These are phyloP conservation scores for Phrynocephalus forsythii DNA, from an alignment of 2,797 vertebrate species.

Conservation along the genomic window DNA sequence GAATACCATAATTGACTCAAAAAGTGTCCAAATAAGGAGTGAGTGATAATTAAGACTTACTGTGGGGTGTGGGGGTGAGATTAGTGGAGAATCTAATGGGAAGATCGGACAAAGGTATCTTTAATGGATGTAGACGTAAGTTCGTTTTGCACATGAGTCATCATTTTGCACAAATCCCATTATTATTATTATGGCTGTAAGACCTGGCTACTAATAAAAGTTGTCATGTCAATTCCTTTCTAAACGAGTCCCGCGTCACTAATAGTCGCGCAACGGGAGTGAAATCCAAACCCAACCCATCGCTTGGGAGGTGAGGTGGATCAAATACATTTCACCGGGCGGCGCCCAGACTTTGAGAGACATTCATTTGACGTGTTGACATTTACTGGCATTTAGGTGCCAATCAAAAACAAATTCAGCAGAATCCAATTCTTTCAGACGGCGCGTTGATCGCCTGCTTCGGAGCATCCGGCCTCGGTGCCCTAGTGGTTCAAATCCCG, in stretches of 20 bases:
- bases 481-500: no score
- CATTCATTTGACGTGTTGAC: no score
- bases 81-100: neutral
- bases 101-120: no score
- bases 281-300: neutral
- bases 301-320: no score
- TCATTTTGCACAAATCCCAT: neutral
- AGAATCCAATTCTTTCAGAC: no score
- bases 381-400: no score
- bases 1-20: accelerated
- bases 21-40: accelerated
- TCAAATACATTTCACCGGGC: no score
- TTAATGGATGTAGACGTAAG: neutral
- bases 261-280: neutral
- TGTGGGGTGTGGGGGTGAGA: no score
- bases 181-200: neutral
- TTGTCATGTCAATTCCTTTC: neutral
- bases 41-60: neutral
- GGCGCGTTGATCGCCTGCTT: no score
- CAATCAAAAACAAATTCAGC: no score
- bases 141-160: neutral
- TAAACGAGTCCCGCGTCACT: neutral
- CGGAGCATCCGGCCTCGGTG: no score
- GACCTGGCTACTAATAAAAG: neutral
- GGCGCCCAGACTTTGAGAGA: no score